These are phyloP conservation scores for Microtus agrestis DNA, from an alignment of 2,797 vertebrate species.

Conservation along the genomic window DNA sequence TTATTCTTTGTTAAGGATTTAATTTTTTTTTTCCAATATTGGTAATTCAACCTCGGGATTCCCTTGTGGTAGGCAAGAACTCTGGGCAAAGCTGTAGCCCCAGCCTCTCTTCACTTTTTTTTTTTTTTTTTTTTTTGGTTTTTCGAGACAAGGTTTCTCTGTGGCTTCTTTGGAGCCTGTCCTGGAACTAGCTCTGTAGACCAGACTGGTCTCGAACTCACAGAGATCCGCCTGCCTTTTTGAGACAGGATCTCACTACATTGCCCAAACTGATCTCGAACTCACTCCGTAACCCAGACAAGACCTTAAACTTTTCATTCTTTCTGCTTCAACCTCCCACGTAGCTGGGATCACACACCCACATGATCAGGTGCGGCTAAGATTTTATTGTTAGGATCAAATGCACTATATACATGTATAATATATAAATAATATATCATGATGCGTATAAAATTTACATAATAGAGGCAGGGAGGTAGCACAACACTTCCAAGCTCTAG, in stretches of 20 bases:
- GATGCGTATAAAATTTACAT: background rate
- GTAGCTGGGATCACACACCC: background rate
- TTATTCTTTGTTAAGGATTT: slow-evolving; percentile 26
- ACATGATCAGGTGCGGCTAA: background rate
- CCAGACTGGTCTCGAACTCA: too few species aligned
- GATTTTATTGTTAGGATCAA: slow-evolving; percentile 4
- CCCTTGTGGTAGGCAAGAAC: background rate
- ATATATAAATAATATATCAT: background rate
- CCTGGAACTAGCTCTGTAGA: too few species aligned
- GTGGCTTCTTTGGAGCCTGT: too few species aligned
- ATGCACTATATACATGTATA: background rate
- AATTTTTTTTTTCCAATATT: background rate
- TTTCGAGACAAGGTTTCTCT: too few species aligned
- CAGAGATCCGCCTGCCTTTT: too few species aligned
- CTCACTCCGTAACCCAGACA: background rate
- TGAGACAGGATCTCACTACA: background rate
- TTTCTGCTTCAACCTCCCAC: background rate
- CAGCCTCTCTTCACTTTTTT: background rate
- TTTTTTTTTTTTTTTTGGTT: too few species aligned
- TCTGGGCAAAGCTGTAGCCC: background rate
- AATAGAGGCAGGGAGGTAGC: background rate
- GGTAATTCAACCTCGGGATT: background rate
- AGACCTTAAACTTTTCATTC: background rate
- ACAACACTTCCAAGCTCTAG: background rate
- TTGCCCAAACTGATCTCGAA: background rate